These are phyloP conservation scores for Chionis minor DNA, from an alignment of 2,113 vertebrate species.

Conservation along the genomic window DNA sequence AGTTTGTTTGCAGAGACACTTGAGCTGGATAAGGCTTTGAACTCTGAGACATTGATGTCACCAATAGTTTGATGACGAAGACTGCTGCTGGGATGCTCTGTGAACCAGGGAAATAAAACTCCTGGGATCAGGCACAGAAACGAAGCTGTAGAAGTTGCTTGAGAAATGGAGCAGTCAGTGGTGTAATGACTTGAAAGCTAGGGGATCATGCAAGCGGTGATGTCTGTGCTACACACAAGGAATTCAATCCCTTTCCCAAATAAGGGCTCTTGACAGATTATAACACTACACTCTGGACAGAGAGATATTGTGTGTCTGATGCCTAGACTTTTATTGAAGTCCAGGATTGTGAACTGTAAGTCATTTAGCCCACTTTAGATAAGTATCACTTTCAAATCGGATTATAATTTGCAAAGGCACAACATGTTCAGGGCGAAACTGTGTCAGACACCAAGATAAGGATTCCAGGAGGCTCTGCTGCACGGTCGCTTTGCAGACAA, in stretches of 20 bases:
- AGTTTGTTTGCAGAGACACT: neutral
- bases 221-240: neutral
- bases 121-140: neutral
- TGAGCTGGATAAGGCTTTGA: neutral
- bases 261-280: neutral
- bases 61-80: neutral
- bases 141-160: neutral
- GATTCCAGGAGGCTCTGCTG: neutral
- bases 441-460: conserved; percentile 23
- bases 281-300: neutral
- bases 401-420: conserved; percentile 58
- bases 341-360: conserved; percentile 18
- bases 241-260: neutral
- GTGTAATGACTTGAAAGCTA: neutral
- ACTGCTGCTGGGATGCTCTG: neutral
- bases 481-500: neutral
- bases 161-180: conserved; percentile 12
- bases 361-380: conserved; percentile 51
- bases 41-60: neutral
- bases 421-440: conserved; percentile 9
- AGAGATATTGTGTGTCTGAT: neutral
- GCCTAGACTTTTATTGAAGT: neutral
- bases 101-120: neutral
- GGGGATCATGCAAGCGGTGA: neutral
- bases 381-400: conserved; percentile 54